Evolutionary conservation across 35 echinoderm and acorn worm genomes (phyloP).

Genomic region (Lytechinus variegatus): DNA sequence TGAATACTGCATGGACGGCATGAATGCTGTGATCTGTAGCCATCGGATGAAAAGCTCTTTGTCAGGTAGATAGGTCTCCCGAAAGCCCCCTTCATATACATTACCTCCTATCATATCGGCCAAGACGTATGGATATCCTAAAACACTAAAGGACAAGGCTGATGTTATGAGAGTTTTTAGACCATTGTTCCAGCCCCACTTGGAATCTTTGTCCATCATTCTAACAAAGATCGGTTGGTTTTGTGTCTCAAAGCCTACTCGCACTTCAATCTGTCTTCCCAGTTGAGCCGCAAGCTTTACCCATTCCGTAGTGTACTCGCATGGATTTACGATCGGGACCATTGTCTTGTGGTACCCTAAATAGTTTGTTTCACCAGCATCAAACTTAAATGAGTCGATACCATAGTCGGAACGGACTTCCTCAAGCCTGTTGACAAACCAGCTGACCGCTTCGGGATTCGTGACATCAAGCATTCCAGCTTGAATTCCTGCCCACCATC

Average conservation of each 20-base stretch:
- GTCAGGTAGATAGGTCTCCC: conserved; percentile 60
- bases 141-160: conserved; percentile 82
- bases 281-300: conserved; percentile 83
- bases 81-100: conserved; percentile 87
- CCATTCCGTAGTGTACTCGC: conserved; percentile 83
- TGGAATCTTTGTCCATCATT: conserved; percentile 98
- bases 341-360: conserved; percentile 69
- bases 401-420: conserved; percentile 60
- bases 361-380: conserved; percentile 96
- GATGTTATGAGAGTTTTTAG: conserved; percentile 92
- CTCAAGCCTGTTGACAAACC: conserved; percentile 84
- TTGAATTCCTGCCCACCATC: conserved; percentile 83
- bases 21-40: conserved; percentile 94
- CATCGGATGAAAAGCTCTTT: conserved; percentile 90
- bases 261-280: conserved; percentile 82
- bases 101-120: conserved; percentile 99
- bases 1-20: conserved; percentile 97
- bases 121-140: conserved; percentile 91
- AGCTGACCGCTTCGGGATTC: conserved; percentile 80
- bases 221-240: conserved; percentile 84
- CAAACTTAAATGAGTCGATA: conserved; percentile 96
- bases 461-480: conserved; percentile 96
- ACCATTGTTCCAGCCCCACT: conserved; percentile 95
- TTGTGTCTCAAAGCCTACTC: conserved; percentile 90
- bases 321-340: conserved; percentile 72